These are phyloP conservation scores for Notolepis coatsorum DNA, from an alignment of 2,797 vertebrate species.

Conservation along the genomic window DNA sequence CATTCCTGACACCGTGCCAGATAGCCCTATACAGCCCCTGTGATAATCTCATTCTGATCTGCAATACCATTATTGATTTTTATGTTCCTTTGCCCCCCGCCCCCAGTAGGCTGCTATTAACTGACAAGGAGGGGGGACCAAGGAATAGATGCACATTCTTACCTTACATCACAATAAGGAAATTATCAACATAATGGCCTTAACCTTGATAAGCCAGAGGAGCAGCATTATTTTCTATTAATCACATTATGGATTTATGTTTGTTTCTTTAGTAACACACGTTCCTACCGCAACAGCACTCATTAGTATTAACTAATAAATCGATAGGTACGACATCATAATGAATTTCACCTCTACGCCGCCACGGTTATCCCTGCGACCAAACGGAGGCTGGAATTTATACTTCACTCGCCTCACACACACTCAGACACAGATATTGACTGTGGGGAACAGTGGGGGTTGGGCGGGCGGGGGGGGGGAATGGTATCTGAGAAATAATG, in stretches of 20 bases:
- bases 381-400: constrained; percentile 37
- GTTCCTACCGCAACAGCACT: not conserved
- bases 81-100: too few species aligned
- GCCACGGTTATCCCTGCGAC: constrained; percentile 20
- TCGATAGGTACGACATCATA: constrained; percentile 2
- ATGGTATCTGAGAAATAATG: constrained; percentile 59
- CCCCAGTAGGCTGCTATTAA: constrained; percentile 19
- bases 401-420: constrained; percentile 3
- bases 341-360: not conserved
- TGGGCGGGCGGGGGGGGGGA: not conserved
- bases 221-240: not conserved
- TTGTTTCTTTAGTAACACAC: not conserved
- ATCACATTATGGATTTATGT: not conserved
- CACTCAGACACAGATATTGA: constrained; percentile 29
- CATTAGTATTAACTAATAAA: constrained; percentile 23
- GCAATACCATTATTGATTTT: constrained; percentile 43
- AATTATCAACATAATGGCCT: not conserved
- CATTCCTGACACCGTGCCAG: constrained; percentile 11
- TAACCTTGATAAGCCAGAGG: constrained; percentile 2
- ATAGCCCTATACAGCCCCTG: constrained; percentile 5
- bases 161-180: constrained; percentile 1
- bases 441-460: not conserved
- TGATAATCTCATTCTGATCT: constrained; percentile 39
- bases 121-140: not conserved
- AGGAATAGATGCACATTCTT: not conserved